Evolutionary conservation across 2,797 vertebrate genomes (phyloP).

Genomic region (Macropus fuliginosus): DNA sequence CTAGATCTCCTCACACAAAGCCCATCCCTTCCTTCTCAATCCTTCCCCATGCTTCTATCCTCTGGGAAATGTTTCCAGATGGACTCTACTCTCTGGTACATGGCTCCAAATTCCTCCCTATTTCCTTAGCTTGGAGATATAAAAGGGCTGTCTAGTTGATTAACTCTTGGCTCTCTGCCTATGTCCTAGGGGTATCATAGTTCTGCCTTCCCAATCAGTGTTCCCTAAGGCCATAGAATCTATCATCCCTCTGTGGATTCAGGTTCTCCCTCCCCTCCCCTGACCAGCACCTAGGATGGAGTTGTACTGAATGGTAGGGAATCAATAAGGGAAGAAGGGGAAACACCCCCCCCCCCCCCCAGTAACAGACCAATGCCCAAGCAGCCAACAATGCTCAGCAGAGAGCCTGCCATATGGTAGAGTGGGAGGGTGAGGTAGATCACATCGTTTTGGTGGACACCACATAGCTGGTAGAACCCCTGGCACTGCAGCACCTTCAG

Average conservation of each 20-base stretch:
- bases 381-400: constrained; percentile 92
- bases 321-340: not conserved
- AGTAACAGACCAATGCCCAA: constrained; percentile 91
- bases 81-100: not conserved
- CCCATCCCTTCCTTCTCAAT: not conserved
- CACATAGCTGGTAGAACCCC: constrained; percentile 90
- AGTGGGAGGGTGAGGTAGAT: constrained; percentile 93
- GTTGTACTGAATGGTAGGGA: not conserved
- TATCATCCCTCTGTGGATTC: not conserved
- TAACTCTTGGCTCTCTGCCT: not conserved
- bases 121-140: not conserved
- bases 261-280: not conserved
- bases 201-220: not conserved
- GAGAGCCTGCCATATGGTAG: constrained; percentile 93
- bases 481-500: constrained; percentile 91
- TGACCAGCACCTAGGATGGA: not conserved
- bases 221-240: not conserved
- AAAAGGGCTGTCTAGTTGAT: accelerated
- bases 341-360: accelerated
- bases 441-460: constrained; percentile 86
- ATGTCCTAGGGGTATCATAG: not conserved
- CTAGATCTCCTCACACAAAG: too few relatives aligned
- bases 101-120: not conserved
- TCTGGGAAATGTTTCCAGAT: not conserved
- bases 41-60: not conserved